Conservation (phyloP, 2,113 vertebrate genomes). For the Nerophis lumbriciformis region DNA sequence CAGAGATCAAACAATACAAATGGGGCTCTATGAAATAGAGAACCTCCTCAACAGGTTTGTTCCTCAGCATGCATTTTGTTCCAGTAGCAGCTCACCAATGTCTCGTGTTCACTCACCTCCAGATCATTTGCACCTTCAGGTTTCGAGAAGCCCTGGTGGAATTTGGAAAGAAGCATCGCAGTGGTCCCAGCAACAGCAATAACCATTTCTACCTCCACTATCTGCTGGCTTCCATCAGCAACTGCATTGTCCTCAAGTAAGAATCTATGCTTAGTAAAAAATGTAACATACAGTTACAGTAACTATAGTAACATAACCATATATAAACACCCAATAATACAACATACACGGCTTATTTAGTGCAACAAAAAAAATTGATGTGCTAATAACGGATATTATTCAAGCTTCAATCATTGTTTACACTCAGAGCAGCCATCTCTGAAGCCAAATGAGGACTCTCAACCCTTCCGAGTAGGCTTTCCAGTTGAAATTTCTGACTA, state of each 20-base stretch:
- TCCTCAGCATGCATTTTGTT: neutral
- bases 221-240: constrained; percentile 86
- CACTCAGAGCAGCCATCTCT: too few species aligned
- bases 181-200: constrained; percentile 60
- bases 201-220: constrained; percentile 83
- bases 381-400: too few species aligned
- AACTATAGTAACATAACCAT: too few species aligned
- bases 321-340: too few species aligned
- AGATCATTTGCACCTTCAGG: constrained; percentile 50
- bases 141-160: constrained; percentile 82
- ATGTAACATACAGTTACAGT: too few species aligned
- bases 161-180: constrained; percentile 79
- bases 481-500: too few species aligned
- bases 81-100: neutral
- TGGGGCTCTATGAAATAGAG: constrained; percentile 87
- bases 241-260: constrained; percentile 89
- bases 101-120: neutral
- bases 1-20: constrained; percentile 78
- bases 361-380: too few species aligned
- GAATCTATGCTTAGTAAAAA: neutral
- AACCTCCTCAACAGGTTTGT: constrained; percentile 82
- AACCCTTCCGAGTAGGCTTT: too few species aligned
- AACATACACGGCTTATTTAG: too few species aligned
- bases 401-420: too few species aligned
- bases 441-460: too few species aligned